Base-by-base conservation (phyloP, 2,888 invertebrate genomes). In the Chromoteleia sp. region DNA sequence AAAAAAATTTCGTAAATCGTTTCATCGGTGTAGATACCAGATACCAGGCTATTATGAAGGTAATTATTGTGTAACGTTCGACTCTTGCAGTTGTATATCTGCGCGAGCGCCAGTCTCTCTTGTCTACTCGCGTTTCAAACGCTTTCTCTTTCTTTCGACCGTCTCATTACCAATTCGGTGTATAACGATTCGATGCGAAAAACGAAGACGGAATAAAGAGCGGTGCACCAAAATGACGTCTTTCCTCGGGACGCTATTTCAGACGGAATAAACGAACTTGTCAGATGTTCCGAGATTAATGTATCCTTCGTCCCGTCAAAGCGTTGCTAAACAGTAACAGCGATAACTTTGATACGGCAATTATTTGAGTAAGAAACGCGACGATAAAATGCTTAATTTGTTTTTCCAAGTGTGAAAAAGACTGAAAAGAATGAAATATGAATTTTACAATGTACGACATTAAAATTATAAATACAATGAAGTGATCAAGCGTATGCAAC, bases 81-180 rank as follows among this genome's bases (percentile, higher is more conserved):
- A 58, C 8, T 30, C 58, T 50, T 65, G 65, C 63, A 54, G 73
- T 58, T 3, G 65, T 65, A 45, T 68, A 67, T 58, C 59, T 48
- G 41, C 29, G 33, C 14, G 52, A 52, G 41, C 65, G 33, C 50
- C 67, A 67, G 52, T 74, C 61, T 68, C 74, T 68, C 74, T 73
- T 61, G 67, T 79, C 33, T 74, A 50, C 30, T 50, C 56, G 67
- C 50, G 54, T 67, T 75, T 67, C 71, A 25, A 67, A 65, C 61
- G 61, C 81, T 78, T 79, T 79, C 83, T 79, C 79, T 81, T 81
- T 81, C 81, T 76, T 70, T 81, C 56, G 54, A 29, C 61, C 50
- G 75, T 68, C 74, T 80, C 54, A 71, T 79, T 71, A 75, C 58
- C 15, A 63, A 73, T 67, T 63, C 76, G 63, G 52, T 14, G 43